Evolutionary conservation across 2,797 vertebrate genomes (phyloP).

Genomic region (Stomatorhinus walkeri): DNA sequence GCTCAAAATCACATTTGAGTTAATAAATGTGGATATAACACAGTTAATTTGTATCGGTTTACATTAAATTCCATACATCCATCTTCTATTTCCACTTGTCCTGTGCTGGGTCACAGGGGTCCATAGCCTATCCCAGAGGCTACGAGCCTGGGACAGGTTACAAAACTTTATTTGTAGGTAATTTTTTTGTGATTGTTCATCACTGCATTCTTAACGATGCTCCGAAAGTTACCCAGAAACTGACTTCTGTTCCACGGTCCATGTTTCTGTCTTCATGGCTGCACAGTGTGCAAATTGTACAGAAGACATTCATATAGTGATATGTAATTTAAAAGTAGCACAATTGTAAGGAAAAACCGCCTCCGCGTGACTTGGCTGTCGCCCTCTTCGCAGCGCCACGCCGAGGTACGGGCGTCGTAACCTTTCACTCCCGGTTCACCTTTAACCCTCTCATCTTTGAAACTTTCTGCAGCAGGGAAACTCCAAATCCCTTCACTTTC

Average conservation of each 20-base stretch:
- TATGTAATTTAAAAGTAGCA: background rate
- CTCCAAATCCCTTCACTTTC: slow-evolving; percentile 35
- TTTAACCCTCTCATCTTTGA: slow-evolving; percentile 18
- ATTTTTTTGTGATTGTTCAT: background rate
- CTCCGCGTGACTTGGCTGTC: background rate
- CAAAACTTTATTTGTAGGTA: background rate
- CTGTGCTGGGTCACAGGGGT: background rate
- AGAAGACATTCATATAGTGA: background rate
- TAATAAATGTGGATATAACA: background rate
- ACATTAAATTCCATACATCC: background rate
- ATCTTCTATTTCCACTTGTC: background rate
- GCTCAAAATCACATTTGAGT: background rate
- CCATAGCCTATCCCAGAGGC: background rate
- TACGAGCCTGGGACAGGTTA: background rate
- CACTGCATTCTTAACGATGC: background rate
- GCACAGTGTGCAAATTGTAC: background rate
- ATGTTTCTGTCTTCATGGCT: background rate
- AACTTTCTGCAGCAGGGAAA: slow-evolving; percentile 41
- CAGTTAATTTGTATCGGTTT: background rate
- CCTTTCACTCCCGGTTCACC: background rate
- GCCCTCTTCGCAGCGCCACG: background rate
- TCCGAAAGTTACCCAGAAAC: background rate
- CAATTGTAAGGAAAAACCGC: background rate
- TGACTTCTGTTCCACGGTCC: background rate
- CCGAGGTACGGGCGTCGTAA: slow-evolving; percentile 33